Evolutionary conservation across 2,113 vertebrate genomes (phyloP), one percentile per base, ranked within the genome.

Genomic region (Larimichthys polyactis): DNA sequence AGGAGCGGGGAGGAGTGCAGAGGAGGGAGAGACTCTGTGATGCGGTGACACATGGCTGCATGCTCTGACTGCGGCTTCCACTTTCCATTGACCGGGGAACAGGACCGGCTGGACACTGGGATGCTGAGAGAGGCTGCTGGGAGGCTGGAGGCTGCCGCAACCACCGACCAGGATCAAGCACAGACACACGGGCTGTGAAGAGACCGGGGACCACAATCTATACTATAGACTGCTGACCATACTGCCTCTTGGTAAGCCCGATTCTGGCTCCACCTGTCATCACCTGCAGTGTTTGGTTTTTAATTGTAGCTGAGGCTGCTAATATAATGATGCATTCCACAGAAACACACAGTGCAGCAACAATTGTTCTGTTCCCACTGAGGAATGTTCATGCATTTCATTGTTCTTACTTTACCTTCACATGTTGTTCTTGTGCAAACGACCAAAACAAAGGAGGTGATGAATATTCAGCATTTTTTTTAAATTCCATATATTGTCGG

Each of bases 21-120:
- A 79, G 68, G 15, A 54, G 7, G 7, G 14, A 55, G 51, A 43
- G 4, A 27, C 71, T 4, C 64, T 3, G 79, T 71, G 81, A 75
- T 79, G 60, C 79, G 27, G 73, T 32, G 78, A 82, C 87, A 88
- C 87, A 87, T 80, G 86, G 83, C 82, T 48, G 65, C 32, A 17
- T 24, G 76, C 85, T 49, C 65, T 72, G 75, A 88, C 87, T 91
- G 87, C 87, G 27, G 82, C 84, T 75, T 70, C 71, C 69, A 49
- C 71, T 24, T 22, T 59, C 44, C 62, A 24, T 63, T 59, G 68
- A 62, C 43, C 49, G 60, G 63, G 71, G 24, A 27, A 46, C 59
- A 9, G 46, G 43, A 52, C 40, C 58, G 72, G 66, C 66, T 71
- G 49, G 40, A 52, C 58, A 16, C 60, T 12, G 74, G 54, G 64